phyloP scores from a whole-genome alignment of 2,797 vertebrate genomes.

The Phrynocephalus vlangalii region DNA sequence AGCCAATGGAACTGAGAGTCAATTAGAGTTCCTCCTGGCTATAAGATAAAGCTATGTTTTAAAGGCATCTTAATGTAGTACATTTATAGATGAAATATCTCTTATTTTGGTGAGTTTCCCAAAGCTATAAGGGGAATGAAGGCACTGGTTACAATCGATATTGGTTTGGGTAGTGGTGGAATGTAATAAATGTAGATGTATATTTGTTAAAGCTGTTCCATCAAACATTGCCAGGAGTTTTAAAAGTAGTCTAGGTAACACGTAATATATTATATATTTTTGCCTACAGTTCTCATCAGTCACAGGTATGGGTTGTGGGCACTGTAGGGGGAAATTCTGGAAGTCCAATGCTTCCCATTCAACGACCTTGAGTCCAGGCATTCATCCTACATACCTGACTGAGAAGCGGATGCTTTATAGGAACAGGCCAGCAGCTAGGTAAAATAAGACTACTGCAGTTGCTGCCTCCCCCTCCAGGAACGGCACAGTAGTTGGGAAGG shows the following conservation, averaged over 20 bases:
- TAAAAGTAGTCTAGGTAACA: not conserved
- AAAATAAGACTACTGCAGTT: no score
- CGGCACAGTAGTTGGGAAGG: no score
- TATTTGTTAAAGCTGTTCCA: not conserved
- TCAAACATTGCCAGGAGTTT: accelerated
- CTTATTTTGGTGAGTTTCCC: not conserved
- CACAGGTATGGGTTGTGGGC: not conserved
- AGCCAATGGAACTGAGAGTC: not conserved
- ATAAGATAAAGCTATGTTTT: not conserved
- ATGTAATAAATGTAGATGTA: not conserved
- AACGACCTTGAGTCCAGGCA: no score
- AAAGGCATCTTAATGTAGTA: not conserved
- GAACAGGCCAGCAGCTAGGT: no score
- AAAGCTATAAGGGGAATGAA: not conserved
- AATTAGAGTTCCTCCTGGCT: not conserved
- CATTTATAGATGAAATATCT: not conserved
- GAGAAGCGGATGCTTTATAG: no score
- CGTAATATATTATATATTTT: not conserved
- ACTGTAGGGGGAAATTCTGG: not conserved
- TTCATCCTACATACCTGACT: no score
- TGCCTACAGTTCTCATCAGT: not conserved
- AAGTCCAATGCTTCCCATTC: not conserved
- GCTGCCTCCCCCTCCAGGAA: no score
- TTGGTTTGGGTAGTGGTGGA: not conserved
- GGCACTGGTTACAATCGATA: not conserved